Base-by-base conservation (phyloP, 2,113 vertebrate genomes). In the Indicator maculatus region DNA sequence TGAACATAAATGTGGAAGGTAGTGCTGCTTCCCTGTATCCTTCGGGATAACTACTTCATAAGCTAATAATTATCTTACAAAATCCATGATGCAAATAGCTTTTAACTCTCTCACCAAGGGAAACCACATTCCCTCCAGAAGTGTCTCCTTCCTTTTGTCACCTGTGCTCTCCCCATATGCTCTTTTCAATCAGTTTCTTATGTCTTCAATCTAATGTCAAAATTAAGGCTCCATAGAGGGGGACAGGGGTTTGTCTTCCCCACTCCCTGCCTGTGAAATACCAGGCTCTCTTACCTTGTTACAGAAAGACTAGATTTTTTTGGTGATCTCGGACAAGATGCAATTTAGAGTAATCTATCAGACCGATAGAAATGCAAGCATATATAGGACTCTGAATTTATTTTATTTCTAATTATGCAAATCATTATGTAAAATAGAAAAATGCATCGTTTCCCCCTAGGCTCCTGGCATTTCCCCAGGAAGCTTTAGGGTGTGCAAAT, bases 351-450 rank as follows among this genome's bases (percentile, higher is more conserved):
- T 91, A 84, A 93, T 77, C 87, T 90, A 90, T 94, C 65, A 86
- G 69, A 74, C 64, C 83, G 86, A 94, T 95, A 94, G 64, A 95
- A 92, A 93, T 83, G 69, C 66, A 87, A 93, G 76, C 65, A 94
- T 77, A 88, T 94, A 63, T 16, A 83, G 79, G 14, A 64, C 53
- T 52, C 38, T 44, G 30, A 91, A 86, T 16, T 72, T 86, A 87
- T 58, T 88, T 95, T 89, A 93, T 95, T 96, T 91, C 66, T 86
- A 94, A 94, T 88, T 93, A 95, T 84, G 94, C 66, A 93, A 89
- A 88, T 79, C 16, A 58, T 86, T 88, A 91, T 63, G 79, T 56
- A 88, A 93, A 93, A 88, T 24, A 94, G 86, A 61, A 28, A 87
- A 93, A 83, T 59, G 63, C 36, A 90, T 89, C 39, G 86, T 59